phyloP scores from a whole-genome alignment of 2,113 vertebrate genomes.

The Cisticola juncidis region DNA sequence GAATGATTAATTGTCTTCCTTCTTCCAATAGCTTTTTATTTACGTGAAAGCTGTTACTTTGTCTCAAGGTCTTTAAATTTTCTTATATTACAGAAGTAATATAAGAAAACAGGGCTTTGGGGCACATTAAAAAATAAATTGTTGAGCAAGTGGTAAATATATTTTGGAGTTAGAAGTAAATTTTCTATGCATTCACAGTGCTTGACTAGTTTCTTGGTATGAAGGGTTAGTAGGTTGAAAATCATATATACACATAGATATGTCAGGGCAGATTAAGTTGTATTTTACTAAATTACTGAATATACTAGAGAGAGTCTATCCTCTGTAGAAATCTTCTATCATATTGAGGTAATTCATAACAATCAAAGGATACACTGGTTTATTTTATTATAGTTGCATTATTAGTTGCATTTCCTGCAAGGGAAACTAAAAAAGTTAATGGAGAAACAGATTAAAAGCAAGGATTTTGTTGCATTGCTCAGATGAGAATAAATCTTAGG shows the following conservation, averaged over 20 bases:
- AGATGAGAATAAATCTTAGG: not conserved
- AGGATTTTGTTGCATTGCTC: not conserved
- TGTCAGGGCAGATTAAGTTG: not conserved
- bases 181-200: not conserved
- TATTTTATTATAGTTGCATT: not conserved
- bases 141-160: not conserved
- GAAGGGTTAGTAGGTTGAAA: not conserved
- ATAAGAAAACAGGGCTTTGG: not conserved
- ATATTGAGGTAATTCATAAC: not conserved
- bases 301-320: not conserved
- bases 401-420: not conserved
- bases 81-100: not conserved
- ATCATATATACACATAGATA: not conserved
- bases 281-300: not conserved
- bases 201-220: not conserved
- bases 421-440: not conserved
- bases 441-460: not conserved
- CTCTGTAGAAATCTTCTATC: not conserved
- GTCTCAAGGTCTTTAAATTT: not conserved
- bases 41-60: not conserved
- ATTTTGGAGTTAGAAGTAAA: not conserved
- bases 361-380: not conserved
- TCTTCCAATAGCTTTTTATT: not conserved
- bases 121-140: not conserved
- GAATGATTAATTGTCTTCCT: not conserved